phyloP scores from a whole-genome alignment of 2,888 invertebrate genomes.

The Microctonus brassicae region DNA sequence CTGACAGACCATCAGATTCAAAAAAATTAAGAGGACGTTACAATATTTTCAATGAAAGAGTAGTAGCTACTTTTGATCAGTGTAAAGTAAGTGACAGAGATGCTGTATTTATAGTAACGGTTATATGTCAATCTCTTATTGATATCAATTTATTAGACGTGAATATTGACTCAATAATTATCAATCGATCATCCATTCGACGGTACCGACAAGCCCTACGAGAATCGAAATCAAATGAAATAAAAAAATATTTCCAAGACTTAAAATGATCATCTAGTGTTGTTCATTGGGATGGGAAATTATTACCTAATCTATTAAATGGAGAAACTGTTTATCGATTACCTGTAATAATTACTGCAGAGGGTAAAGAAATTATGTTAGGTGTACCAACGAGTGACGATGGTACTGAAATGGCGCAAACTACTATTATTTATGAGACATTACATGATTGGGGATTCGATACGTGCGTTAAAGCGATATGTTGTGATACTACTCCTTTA shows the following conservation, averaged over 20 bases:
- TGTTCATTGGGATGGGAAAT: constrained; percentile 37
- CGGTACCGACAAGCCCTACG: constrained; percentile 26
- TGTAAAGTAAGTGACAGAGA: constrained; percentile 33
- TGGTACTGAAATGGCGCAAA: constrained; percentile 34
- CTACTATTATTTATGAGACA: constrained; percentile 33
- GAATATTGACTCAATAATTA: constrained; percentile 20
- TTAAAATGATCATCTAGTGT: constrained; percentile 27
- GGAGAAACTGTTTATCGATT: constrained; percentile 30
- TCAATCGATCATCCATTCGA: constrained; percentile 32
- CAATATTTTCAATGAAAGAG: constrained; percentile 25
- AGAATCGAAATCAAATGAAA: constrained; percentile 14
- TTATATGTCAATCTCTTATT: constrained; percentile 10
- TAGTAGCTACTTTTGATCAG: constrained; percentile 27
- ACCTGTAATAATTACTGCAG: constrained; percentile 34
- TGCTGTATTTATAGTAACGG: constrained; percentile 19
- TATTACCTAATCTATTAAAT: constrained; percentile 23
- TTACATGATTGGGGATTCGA: constrained; percentile 37
- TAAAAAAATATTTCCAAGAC: constrained; percentile 32
- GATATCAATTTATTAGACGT: no score
- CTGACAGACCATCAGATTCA: no score
- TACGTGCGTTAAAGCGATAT: constrained; percentile 26
- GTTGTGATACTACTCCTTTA: constrained; percentile 38
- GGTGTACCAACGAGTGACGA: constrained; percentile 33
- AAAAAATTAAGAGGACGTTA: constrained; percentile 23
- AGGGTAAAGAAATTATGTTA: constrained; percentile 33